Evolutionary conservation across 2,113 vertebrate species (phyloP), one percentile per base, ranked within the genome.

Genomic region (Gopherus evgoodei): DNA sequence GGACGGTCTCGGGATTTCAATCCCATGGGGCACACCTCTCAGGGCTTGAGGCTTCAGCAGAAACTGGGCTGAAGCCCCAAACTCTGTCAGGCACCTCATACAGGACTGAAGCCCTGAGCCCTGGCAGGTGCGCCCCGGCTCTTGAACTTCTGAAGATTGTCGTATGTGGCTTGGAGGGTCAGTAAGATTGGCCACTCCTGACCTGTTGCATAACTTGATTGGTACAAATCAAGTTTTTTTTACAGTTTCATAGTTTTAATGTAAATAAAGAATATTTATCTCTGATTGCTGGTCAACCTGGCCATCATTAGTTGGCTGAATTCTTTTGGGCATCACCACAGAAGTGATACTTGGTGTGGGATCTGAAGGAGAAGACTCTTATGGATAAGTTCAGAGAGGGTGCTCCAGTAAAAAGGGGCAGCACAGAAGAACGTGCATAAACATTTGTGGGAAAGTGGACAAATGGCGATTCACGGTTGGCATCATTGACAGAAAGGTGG

Each of bases 311-410:
- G 25, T 5, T 44, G 44, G 17, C 10, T 81, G 42, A 75, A 83
- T 44, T 35, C 62, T 82, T 44, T 52, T 49, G 81, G 35, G 11
- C 16, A 25, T 25, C 5, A 4, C 0, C 2, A 49, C 49, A 95
- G 84, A 78, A 5, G 2, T 62, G 42, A 14, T n/a, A n/a, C n/a
- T 38, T 72, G 10, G 69, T n/a, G 16, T 54, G 24, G 35, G 22
- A 72, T 38, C 69, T 72, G 50, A 95, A 42, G 65, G 59, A 88
- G n/a, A 27, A 88, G 5, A 14, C 62, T 11, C 25, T 38, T 75
- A 10, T 4, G 22, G 87, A 57, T 1, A 44, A 86, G 44, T 0
- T 0, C 16, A 92, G 35, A 21, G 75, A 3, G 11, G 22, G 22
- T 19, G 14, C 47, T 78, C 12, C 62, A 83, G 52, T 89, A 93